Base-by-base conservation (phyloP, 2,888 invertebrate species). In the Harpalus rubripes region DNA sequence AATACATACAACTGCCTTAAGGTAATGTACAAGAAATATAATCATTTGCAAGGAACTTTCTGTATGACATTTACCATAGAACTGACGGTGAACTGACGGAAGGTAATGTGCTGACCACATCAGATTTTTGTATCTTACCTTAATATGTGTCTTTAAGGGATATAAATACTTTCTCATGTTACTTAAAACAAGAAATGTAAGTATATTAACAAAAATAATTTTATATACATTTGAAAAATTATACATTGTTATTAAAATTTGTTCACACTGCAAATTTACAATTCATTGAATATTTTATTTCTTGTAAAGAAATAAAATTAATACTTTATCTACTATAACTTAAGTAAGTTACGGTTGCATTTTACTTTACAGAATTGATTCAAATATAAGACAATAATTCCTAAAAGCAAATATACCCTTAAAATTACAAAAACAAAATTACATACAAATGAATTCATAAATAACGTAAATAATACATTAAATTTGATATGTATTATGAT, bases 401-500 rank as follows among this genome's bases (percentile, higher is more conserved):
- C 15, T 78, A 78, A 58, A 78, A 61, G 80, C 58, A 58, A 32
- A 41, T 80, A 80, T 80, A 80, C 12, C 61, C 59, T 80, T 61
- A 72, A 65, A 81, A 80, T 74, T 74, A 61, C 10, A 61, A 80
- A 44, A 32, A 78, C 59, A 61, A 58, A 65, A 68, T 72, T 68
- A 41, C 61, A 81, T 68, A 41, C 44, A 59, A 65, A 76, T 72
- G 58, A 76, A 59, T 78, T 84, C 26, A 84, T 84, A 61, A 63
- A 84, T 58, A 84, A 84, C 15, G 39, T 74, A 83, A 83, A 61
- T 41, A 83, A 65, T 68, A 68, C 72, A 76, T 78, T 76, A 84
- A 84, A 78, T 78, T 63, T 84, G 84, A 84, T 84, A 84, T 84
- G 84, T 78, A 63, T 61, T 84, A 65, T 56, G 84, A 84, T 65